Evolutionary conservation across 2,888 invertebrate species (phyloP).

Genomic region (Muschampia staudingeri): DNA sequence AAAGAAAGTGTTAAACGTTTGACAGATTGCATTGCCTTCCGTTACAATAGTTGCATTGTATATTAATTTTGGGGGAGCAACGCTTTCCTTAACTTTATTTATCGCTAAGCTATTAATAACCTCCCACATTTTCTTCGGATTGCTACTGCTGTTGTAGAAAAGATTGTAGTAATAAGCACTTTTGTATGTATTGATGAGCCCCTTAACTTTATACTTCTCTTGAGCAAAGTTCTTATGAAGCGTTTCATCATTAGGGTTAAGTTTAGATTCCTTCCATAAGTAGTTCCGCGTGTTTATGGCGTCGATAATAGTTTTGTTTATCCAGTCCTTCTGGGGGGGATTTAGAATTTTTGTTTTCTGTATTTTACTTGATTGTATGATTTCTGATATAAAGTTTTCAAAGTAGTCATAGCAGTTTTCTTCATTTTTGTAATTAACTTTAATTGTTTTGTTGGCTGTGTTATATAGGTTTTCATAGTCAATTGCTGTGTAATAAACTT

Average conservation of each 20-base stretch:
- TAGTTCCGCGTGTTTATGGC: constrained; percentile 55
- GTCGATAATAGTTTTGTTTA: constrained; percentile 58
- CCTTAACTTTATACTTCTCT: not conserved
- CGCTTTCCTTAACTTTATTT: constrained; percentile 38
- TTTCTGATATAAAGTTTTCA: constrained; percentile 17
- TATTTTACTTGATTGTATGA: constrained; percentile 27
- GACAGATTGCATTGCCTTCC: constrained; percentile 52
- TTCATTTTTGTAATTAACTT: constrained; percentile 13
- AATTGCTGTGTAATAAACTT: constrained; percentile 33
- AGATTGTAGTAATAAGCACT: constrained; percentile 27
- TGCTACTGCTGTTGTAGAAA: not conserved
- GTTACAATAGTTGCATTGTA: constrained; percentile 28
- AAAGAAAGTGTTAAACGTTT: constrained; percentile 59
- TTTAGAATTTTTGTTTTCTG: constrained; percentile 46
- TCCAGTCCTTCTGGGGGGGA: constrained; percentile 57
- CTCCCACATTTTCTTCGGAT: constrained; percentile 44
- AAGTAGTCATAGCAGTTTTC: not conserved
- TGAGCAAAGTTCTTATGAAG: constrained; percentile 3
- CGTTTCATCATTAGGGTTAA: constrained; percentile 24
- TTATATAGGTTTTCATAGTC: not conserved
- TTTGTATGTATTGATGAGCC: constrained; percentile 18
- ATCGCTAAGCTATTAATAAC: constrained; percentile 39
- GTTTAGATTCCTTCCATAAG: constrained; percentile 52
- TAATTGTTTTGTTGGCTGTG: not conserved
- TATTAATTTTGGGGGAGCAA: constrained; percentile 49